phyloP scores from a whole-genome alignment of 2,888 invertebrate genomes.

The Achlya flavicornis region DNA sequence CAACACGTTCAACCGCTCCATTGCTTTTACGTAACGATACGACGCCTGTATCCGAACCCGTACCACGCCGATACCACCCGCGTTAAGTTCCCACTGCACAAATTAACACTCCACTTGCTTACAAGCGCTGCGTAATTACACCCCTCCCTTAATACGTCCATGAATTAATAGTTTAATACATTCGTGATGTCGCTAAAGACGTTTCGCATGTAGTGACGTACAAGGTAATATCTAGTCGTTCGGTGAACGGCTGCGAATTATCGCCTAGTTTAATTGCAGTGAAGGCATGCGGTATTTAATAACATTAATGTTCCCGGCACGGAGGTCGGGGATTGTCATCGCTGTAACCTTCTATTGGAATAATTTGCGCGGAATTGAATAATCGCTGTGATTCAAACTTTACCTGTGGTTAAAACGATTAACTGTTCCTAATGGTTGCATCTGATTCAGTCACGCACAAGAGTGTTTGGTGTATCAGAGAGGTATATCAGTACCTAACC shows the following conservation, averaged over 20 bases:
- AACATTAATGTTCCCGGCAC: constrained; percentile 25
- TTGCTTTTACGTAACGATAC: constrained; percentile 35
- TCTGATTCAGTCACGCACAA: background rate
- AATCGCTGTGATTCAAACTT: constrained; percentile 34
- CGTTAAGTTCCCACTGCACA: constrained; percentile 32
- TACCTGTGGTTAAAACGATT: constrained; percentile 15
- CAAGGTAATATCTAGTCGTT: constrained; percentile 23
- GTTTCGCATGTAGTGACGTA: constrained; percentile 15
- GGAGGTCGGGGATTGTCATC: constrained; percentile 32
- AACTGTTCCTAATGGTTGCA: background rate
- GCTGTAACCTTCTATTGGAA: constrained; percentile 28
- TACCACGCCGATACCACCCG: constrained; percentile 10
- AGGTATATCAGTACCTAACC: background rate
- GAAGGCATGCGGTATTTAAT: constrained; percentile 25
- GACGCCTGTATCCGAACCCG: constrained; percentile 15
- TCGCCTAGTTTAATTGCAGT: constrained; percentile 41
- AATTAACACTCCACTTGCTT: constrained; percentile 43
- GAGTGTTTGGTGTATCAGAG: background rate
- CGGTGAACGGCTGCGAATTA: constrained; percentile 36
- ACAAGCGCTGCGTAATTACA: constrained; percentile 45
- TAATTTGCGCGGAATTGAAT: constrained; percentile 32
- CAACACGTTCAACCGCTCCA: constrained; percentile 39
- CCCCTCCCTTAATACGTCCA: constrained; percentile 28
- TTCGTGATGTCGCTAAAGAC: constrained; percentile 20
- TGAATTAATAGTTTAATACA: constrained; percentile 47